Evolutionary conservation across 2,888 invertebrate genomes (phyloP), one percentile per base, ranked within the genome.

Genomic region (Tipula unca): DNA sequence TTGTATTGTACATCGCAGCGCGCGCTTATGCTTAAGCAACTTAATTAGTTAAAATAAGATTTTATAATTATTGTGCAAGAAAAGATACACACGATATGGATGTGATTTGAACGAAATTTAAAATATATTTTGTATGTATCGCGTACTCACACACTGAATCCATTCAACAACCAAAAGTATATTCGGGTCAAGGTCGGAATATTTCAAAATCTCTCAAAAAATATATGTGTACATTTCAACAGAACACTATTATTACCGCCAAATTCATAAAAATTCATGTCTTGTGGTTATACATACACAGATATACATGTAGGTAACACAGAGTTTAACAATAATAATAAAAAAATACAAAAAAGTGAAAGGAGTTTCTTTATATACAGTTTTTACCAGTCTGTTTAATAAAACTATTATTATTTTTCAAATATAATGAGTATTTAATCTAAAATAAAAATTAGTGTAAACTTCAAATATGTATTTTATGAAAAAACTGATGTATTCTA

Each of bases 11-110:
- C 25, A 69, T 69, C 25, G 69, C 69, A 25, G 69, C 69, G 69
- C 69, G 69, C 69, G 69, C 25, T 69, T 69, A 69, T 69, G 25
- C 69, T 69, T 69, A 69, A 69, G 25, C 69, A 69, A 69, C 69
- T 69, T 69, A 69, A 69, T 69, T 69, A 69, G 69, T 69, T 69
- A 69, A 69, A 69, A 69, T 69, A 69, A 69, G 69, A 69, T 25
- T 69, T 69, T 69, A 17, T 54, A 54, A 54, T 54, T 54, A 25
- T 69, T 69, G 69, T 25, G 69, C 69, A 69, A 69, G 69, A 25
- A 69, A 10, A 69, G 69, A 69, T 69, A 69, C 69, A 69, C 69
- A 69, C 69, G 69, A 25, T 69, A n/a, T 69, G 69, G 14, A 69
- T 69, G 69, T 69, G 25, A 69, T 69, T 69, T 69, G 25, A 69